Conservation (phyloP, 2,113 vertebrate genomes). For the Dermatemys mawii region DNA sequence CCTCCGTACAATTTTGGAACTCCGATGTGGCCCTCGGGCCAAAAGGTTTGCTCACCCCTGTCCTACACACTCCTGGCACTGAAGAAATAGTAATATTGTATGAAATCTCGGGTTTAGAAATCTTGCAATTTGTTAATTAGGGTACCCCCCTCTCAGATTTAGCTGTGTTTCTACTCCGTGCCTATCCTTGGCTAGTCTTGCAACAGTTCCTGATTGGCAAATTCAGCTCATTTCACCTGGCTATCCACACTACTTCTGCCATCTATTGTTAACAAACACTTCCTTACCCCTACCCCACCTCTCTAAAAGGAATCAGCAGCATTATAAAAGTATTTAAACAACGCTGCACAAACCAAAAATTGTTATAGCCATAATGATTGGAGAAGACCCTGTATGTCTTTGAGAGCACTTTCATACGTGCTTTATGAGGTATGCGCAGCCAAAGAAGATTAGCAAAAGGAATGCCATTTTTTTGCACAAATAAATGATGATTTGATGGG, state of each 20-base stretch:
- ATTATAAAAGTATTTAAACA: not conserved
- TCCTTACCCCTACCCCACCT: not conserved
- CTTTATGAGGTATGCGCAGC: not conserved
- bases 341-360: not conserved
- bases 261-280: not conserved
- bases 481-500: not conserved
- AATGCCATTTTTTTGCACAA: constrained; percentile 5
- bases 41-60: too few species aligned
- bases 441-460: not conserved
- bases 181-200: not conserved
- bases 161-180: rapidly evolving
- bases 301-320: not conserved
- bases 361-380: not conserved
- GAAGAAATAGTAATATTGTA: not conserved
- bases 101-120: not conserved
- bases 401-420: not conserved
- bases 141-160: not conserved
- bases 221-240: not conserved
- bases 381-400: not conserved
- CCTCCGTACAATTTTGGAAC: too few species aligned
- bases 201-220: not conserved
- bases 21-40: too few species aligned
- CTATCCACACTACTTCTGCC: not conserved
- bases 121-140: not conserved
- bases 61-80: not conserved